phyloP scores from a whole-genome alignment of 2,113 vertebrate species.

The Azemiops feae region DNA sequence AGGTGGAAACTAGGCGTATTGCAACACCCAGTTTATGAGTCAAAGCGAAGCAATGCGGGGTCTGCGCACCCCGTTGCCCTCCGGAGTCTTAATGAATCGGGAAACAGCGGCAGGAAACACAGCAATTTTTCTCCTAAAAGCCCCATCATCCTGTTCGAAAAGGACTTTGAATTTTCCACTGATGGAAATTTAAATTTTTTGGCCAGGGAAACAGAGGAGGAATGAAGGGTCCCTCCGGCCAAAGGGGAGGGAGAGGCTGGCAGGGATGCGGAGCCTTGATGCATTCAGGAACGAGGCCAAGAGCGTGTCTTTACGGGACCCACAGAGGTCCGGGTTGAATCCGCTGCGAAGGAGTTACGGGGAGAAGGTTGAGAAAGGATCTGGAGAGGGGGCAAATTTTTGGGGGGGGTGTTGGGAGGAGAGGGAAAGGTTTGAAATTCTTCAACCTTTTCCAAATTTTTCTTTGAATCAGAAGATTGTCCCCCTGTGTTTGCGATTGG shows the following conservation, averaged over 20 bases:
- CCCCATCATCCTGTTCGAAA: neutral
- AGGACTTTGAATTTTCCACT: conserved; percentile 10
- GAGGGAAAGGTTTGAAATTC: neutral
- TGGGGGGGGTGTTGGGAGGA: neutral
- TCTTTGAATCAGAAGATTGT: neutral
- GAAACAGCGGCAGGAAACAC: neutral
- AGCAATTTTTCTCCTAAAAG: neutral
- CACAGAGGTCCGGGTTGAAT: neutral
- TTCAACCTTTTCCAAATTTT: neutral
- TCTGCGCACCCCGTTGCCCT: neutral
- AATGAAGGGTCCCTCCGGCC: neutral
- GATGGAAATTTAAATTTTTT: neutral
- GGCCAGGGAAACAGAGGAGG: neutral
- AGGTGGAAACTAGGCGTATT: conserved; percentile 33
- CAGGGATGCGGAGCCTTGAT: neutral
- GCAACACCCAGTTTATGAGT: neutral
- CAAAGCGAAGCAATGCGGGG: conserved; percentile 6
- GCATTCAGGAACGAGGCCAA: neutral
- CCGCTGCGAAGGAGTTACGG: neutral
- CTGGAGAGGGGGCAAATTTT: neutral
- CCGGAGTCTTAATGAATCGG: neutral
- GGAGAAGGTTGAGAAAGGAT: neutral
- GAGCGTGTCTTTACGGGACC: neutral
- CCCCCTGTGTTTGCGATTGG: neutral
- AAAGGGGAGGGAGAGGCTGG: neutral